Evolutionary conservation across 2,888 invertebrate species (phyloP), one percentile per base, ranked within the genome.

Genomic region (Philopedon plagiatum): DNA sequence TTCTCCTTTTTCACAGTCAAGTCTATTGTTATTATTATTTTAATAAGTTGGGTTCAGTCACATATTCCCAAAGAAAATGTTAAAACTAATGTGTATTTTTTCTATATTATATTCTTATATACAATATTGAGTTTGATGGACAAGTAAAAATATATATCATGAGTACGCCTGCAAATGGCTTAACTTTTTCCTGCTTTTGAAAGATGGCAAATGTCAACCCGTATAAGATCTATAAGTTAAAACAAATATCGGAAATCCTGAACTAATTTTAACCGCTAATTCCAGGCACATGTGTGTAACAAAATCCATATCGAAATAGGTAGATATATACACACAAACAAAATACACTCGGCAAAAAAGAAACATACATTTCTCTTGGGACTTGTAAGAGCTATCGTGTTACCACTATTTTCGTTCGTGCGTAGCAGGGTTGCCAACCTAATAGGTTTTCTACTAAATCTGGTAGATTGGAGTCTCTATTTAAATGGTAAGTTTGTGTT

Each of bases 291-390:
- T 39, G 58, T 39, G 39, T 41, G 65, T 65, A 57, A 65, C 65
- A 56, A 56, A 65, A 65, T 23, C 57, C 65, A 41, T 41, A 44
- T 26, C 18, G 57, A 65, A 57, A 46, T 46, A 65, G 65, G 39
- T 65, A 65, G 46, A 57, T 65, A 65, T 44, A 46, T 19, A 39
- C 44, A 44, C 15, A 39, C 23, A 63, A 63, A 63, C 44, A 65
- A 64, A 64, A 51, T 32, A 64, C 15, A 65, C 41, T 57, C 65
- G 9, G 26, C 64, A 54, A 39, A 49, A 63, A 65, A 65, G 57
- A 44, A 57, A 58, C 58, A 39, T 26, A n/a, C 7, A 26, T 58
- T 58, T 58, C 58, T 58, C 58, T 9, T 2, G 58, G 58, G 39
- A 58, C 39, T 39, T 39, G 58, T 58, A 41, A 58, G 41, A 23